Conservation (phyloP, 1,140 invertebrate species). For the Nymphalis io region DNA sequence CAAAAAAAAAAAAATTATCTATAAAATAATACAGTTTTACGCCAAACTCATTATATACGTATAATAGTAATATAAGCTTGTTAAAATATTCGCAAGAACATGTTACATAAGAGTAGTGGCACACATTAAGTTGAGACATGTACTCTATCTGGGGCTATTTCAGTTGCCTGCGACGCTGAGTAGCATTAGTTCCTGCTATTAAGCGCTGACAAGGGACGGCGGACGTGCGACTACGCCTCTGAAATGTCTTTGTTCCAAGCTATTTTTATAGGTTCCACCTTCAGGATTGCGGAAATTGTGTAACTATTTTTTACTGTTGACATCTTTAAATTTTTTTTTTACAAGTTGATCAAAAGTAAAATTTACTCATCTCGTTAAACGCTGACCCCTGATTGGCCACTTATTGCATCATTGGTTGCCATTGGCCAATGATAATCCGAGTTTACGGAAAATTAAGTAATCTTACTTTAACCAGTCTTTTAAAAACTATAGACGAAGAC, state of each 20-base stretch:
- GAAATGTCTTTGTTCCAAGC: constrained; percentile 21
- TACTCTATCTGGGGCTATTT: constrained; percentile 25
- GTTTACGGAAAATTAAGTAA: no score
- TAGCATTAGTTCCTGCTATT: constrained; percentile 29
- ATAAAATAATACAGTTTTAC: not conserved
- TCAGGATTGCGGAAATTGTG: constrained; percentile 2
- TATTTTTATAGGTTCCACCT: constrained; percentile 9
- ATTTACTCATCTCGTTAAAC: no score
- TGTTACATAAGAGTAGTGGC: constrained; percentile 7
- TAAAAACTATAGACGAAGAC: no score
- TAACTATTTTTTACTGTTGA: not conserved
- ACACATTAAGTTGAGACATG: constrained; percentile 1
- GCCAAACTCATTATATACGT: not conserved
- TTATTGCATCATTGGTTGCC: no score
- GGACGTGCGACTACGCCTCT: constrained; percentile 17
- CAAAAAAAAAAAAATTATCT: not conserved
- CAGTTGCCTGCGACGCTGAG: constrained; percentile 27
- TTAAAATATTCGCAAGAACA: not conserved
- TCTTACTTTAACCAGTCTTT: no score
- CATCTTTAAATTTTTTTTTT: not conserved
- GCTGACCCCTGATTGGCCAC: no score
- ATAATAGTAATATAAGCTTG: not conserved
- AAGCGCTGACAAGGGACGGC: constrained; percentile 22
- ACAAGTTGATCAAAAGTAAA: not conserved
- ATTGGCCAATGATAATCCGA: no score